phyloP scores from a whole-genome alignment of 2,113 vertebrate genomes.

The Vidua macroura region DNA sequence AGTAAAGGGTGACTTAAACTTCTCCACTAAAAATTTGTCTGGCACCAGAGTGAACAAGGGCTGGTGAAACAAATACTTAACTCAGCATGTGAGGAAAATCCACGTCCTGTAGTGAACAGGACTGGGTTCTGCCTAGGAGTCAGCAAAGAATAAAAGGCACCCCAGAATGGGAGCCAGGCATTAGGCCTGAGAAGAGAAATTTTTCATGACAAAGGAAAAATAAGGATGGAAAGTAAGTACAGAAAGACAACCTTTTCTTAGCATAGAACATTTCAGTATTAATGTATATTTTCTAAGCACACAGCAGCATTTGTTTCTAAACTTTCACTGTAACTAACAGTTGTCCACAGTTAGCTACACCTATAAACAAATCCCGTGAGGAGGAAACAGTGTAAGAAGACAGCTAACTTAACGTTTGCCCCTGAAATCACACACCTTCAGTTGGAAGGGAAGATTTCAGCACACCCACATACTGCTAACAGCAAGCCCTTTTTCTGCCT shows the following conservation, averaged over 20 bases:
- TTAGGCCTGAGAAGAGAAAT: background rate
- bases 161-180: background rate
- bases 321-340: background rate
- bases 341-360: background rate
- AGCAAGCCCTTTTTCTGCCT: background rate
- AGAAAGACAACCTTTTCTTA: too few relatives aligned
- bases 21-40: background rate
- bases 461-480: background rate
- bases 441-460: background rate
- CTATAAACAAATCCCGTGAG: background rate
- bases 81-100: background rate
- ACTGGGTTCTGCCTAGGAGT: background rate
- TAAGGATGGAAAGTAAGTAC: background rate
- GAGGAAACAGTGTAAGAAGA: background rate
- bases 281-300: too few relatives aligned
- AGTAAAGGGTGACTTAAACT: background rate
- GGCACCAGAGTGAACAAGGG: background rate
- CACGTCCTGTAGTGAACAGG: background rate
- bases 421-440: background rate
- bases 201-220: background rate
- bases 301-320: too few relatives aligned
- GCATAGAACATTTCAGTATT: too few relatives aligned
- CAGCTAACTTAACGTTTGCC: background rate
- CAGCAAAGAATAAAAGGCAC: background rate
- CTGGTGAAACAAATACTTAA: background rate